phyloP scores from a whole-genome alignment of 2,797 vertebrate species.

The Neostethus bicornis region DNA sequence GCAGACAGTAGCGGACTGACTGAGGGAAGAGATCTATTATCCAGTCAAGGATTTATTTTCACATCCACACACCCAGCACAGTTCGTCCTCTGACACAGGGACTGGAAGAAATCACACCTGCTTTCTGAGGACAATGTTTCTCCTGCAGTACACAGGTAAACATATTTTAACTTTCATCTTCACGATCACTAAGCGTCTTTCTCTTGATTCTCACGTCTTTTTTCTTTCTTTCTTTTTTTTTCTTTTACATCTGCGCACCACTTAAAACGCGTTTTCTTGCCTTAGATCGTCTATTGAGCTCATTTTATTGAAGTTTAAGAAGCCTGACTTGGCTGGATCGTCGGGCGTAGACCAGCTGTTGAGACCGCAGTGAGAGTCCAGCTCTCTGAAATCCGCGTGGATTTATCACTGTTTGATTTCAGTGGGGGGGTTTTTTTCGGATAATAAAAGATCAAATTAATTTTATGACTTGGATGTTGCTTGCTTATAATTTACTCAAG shows the following conservation, averaged over 20 bases:
- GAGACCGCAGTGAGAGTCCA: slow-evolving; percentile 38
- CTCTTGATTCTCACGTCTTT: background rate
- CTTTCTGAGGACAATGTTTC: slow-evolving; percentile 86
- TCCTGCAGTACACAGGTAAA: slow-evolving; percentile 91
- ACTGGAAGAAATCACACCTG: slow-evolving; percentile 57
- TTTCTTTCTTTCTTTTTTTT: background rate
- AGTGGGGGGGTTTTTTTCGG: slow-evolving; percentile 19
- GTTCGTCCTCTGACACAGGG: slow-evolving; percentile 58
- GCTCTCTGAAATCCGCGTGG: slow-evolving; percentile 17
- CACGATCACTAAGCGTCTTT: background rate
- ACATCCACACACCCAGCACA: slow-evolving; percentile 27
- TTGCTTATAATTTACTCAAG: background rate
- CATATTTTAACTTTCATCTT: slow-evolving; percentile 35
- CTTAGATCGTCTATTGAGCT: background rate
- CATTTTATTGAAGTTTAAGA: slow-evolving; percentile 26
- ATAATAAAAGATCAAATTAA: slow-evolving; percentile 3
- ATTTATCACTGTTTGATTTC: slow-evolving; percentile 10
- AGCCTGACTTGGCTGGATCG: slow-evolving; percentile 1
- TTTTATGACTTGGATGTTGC: background rate
- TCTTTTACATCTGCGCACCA: background rate
- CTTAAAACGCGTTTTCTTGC: background rate
- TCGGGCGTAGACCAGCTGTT: slow-evolving; percentile 67
- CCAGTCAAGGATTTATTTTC: slow-evolving; percentile 59
- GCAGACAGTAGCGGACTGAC: slow-evolving; percentile 67
- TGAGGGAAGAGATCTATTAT: slow-evolving; percentile 46